These are phyloP conservation scores for Drosophila kohkoa DNA, from an alignment of 1,140 invertebrate genomes.

Conservation along the genomic window DNA sequence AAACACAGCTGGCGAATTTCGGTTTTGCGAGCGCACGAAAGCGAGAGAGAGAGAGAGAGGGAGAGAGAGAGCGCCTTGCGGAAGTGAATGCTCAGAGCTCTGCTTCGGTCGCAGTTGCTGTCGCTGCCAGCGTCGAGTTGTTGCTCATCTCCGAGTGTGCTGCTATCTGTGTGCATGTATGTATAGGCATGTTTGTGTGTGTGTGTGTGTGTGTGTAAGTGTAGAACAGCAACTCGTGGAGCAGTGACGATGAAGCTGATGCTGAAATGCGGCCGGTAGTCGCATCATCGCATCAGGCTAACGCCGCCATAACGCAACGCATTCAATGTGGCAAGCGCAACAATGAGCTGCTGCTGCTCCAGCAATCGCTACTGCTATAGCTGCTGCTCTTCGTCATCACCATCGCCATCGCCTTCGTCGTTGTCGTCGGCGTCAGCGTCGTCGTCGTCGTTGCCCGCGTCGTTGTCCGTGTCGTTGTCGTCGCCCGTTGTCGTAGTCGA, in stretches of 20 bases:
- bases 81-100: slow-evolving; percentile 37
- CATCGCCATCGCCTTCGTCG: slow-evolving; percentile 9
- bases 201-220: slow-evolving; percentile 30
- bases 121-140: slow-evolving; percentile 60
- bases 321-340: slow-evolving; percentile 83
- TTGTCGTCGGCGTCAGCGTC: slow-evolving; percentile 18
- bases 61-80: slow-evolving; percentile 43
- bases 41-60: slow-evolving; percentile 15
- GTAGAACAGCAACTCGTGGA: slow-evolving; percentile 20
- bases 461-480: slow-evolving; percentile 29
- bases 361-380: slow-evolving; percentile 31
- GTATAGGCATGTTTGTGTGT: slow-evolving; percentile 1
- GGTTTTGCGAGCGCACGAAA: background rate
- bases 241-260: slow-evolving; percentile 51
- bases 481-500: slow-evolving; percentile 17
- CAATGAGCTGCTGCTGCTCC: slow-evolving; percentile 71
- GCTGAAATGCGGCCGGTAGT: slow-evolving; percentile 80
- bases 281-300: slow-evolving; percentile 80
- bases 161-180: background rate
- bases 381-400: slow-evolving; percentile 21
- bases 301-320: slow-evolving; percentile 82
- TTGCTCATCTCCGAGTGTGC: slow-evolving; percentile 69
- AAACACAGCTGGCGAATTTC: slow-evolving; percentile 61
- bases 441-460: slow-evolving; percentile 16
- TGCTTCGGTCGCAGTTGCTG: slow-evolving; percentile 6